Conservation (phyloP, 1,140 invertebrate species). For the Tribolium castaneum region DNA sequence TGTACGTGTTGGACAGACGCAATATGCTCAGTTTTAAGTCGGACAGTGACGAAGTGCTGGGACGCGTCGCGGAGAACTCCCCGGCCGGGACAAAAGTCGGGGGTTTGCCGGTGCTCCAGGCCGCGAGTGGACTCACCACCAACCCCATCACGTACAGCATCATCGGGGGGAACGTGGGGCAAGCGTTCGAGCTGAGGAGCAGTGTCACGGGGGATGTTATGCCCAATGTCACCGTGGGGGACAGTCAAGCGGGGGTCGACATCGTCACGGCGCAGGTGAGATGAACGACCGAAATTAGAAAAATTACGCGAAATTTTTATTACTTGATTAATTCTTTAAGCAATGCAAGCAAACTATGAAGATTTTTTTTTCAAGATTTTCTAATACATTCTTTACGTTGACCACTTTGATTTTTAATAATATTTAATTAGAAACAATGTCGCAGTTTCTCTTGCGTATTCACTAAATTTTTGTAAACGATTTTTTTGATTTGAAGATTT, state of each 20-base stretch:
- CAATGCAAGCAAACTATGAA: too few species aligned
- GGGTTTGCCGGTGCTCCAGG: slow-evolving; percentile 74
- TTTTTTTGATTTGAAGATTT: too few species aligned
- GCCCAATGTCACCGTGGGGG: slow-evolving; percentile 69
- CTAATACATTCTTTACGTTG: too few species aligned
- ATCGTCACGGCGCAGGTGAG: slow-evolving; percentile 72
- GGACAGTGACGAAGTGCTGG: slow-evolving; percentile 71
- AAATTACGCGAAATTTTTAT: not conserved
- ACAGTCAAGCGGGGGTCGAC: slow-evolving; percentile 71
- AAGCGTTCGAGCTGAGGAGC: slow-evolving; percentile 77
- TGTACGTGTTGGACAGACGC: slow-evolving; percentile 84
- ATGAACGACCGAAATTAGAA: not conserved
- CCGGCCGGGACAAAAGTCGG: slow-evolving; percentile 75
- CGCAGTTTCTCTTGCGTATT: too few species aligned
- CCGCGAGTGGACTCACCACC: slow-evolving; percentile 67
- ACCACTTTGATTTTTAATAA: too few species aligned
- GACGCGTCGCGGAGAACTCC: slow-evolving; percentile 78
- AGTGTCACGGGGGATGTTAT: slow-evolving; percentile 67
- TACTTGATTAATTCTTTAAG: not conserved
- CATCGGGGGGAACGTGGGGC: slow-evolving; percentile 76
- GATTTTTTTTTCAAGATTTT: too few species aligned
- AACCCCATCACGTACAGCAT: slow-evolving; percentile 82
- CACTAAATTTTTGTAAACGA: too few species aligned
- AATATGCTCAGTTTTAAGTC: slow-evolving; percentile 83
- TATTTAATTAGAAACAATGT: too few species aligned